Percentiles rank a stretch among this genome's conserved stretches.
These are phyloP conservation scores for Lophius americanus DNA, from an alignment of 2,797 vertebrate species.

Conservation along the genomic window DNA sequence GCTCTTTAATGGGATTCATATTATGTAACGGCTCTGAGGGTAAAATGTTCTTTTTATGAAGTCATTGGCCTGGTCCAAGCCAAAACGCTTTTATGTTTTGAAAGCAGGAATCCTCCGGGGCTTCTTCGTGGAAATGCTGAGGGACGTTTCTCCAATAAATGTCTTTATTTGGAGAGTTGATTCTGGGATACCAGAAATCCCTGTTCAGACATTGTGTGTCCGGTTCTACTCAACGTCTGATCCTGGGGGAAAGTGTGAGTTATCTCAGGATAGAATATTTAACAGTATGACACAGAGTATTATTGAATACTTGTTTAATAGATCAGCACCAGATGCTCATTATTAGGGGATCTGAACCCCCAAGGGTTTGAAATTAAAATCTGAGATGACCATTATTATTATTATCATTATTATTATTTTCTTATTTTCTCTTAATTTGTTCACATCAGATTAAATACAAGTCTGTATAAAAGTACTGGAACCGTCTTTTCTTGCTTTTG, in stretches of 20 bases:
- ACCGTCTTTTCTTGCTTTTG: no score
- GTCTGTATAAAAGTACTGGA: no score
- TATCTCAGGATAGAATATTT: not conserved
- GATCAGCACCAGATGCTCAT: no score
- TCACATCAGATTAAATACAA: no score
- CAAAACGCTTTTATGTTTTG: not conserved
- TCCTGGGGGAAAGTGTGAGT: not conserved
- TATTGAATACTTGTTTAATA: no score
- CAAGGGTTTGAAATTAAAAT: no score
- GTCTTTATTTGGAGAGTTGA: not conserved
- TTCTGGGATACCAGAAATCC: not conserved
- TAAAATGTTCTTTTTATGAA: not conserved
- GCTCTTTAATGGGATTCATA: no score
- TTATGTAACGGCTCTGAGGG: no score
- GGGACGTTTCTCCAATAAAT: not conserved
- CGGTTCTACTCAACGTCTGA: not conserved
- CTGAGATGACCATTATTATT: no score
- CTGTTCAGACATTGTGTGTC: not conserved
- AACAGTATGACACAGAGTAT: not conserved
- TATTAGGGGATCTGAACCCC: no score
- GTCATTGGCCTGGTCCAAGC: not conserved
- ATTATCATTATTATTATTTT: no score
- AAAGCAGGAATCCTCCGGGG: not conserved
- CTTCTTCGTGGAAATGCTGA: not conserved
- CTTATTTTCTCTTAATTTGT: no score